These are phyloP conservation scores for Tragelaphus scriptus DNA, from an alignment of 2,113 vertebrate species.

Conservation along the genomic window DNA sequence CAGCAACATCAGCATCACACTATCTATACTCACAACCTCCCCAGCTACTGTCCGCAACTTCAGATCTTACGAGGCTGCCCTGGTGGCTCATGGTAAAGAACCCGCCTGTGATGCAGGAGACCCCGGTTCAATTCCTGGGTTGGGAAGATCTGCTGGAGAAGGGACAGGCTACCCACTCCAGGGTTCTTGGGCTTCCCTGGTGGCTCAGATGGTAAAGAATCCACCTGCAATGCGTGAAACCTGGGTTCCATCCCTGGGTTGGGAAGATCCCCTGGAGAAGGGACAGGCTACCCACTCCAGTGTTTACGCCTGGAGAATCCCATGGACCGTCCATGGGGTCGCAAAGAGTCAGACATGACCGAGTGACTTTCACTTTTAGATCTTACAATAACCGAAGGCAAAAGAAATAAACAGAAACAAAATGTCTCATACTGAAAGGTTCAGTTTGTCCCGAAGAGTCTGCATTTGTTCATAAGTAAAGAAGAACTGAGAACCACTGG, in stretches of 20 bases:
- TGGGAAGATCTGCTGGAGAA: not conserved
- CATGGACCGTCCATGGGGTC: too few species aligned
- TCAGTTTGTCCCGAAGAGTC: not conserved
- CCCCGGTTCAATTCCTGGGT: not conserved
- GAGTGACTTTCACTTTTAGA: not conserved
- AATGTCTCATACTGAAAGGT: not conserved
- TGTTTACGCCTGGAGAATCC: not conserved
- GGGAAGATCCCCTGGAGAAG: not conserved
- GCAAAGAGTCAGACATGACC: too few species aligned
- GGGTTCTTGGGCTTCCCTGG: not conserved
- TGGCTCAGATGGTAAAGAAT: not conserved
- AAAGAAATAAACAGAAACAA: not conserved
- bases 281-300: not conserved
- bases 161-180: not conserved
- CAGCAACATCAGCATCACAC: not conserved
- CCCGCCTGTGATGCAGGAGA: not conserved
- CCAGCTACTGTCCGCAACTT: not conserved
- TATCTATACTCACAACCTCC: not conserved
- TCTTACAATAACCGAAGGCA: not conserved
- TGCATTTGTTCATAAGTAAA: not conserved
- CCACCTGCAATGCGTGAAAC: not conserved
- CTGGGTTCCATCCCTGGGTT: not conserved
- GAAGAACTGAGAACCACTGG: not conserved
- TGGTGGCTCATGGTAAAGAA: not conserved
- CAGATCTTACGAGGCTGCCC: not conserved